Evolutionary conservation across 2,888 invertebrate species (phyloP), one percentile per base, ranked within the genome.

Genomic region (Zygothrica quintamaculata): DNA sequence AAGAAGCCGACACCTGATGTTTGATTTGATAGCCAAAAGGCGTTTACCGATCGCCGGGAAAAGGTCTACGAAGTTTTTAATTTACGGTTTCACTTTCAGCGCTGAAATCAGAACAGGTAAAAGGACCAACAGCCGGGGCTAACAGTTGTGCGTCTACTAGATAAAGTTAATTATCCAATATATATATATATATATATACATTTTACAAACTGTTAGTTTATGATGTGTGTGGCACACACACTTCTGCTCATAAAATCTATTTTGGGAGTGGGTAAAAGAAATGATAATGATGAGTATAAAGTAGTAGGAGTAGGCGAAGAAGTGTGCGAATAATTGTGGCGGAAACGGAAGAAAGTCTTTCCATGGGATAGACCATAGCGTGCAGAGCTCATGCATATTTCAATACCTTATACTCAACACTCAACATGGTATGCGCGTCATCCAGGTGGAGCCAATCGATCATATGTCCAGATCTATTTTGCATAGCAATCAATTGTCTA

Each of bases 51-150:
- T 56, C 61, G 46, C 56, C 47, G 22, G 48, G n/a, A n/a, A 53
- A 29, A 59, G 46, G 22, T 46, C 18, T 22, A 2, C 18, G 5
- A 5, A 22, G 18, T 22, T 22, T 22, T 9, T 11, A 78, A 88
- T 78, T 77, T 73, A 79, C 76, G 86, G 87, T 88, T 88, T 89
- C 88, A 89, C 88, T 89, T 89, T 89, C 88, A 65, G 67, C 48
- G 60, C 53, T 68, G 56, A 89, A 89, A 89, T 89, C 89, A 89
- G 79, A 88, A 89, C 88, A 89, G 88, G 88, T 89, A 88, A 16
- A n/a, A 6, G 16, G 29, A 48, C 18, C 52, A 46, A 76, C 69
- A 72, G 84, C 50, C 51, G 51, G 51, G 16, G 39, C 61, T 44
- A 51, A 72, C 77, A 67, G 86, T 84, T 79, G 82, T 74, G 65